These are phyloP conservation scores for Amorpha juglandis DNA, from an alignment of 2,888 invertebrate genomes.

Conservation along the genomic window DNA sequence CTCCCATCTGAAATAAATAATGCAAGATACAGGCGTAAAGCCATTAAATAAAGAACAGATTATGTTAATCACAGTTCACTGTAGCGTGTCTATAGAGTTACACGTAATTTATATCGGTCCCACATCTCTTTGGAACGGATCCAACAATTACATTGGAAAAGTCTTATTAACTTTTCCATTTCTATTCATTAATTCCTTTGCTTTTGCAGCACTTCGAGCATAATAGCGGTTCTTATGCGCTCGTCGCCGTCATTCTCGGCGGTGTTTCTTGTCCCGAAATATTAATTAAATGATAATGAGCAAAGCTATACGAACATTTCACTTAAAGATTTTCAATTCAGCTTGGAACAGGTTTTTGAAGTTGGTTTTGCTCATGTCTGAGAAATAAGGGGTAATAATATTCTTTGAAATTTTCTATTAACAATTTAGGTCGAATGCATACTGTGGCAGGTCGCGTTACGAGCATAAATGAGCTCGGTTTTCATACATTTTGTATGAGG, in stretches of 20 bases:
- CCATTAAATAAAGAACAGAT: slow-evolving; percentile 11
- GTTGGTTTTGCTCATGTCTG: too few relatives aligned
- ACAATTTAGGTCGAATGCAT: background rate
- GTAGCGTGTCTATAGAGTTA: background rate
- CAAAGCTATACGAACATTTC: slow-evolving; percentile 1
- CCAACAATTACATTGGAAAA: background rate
- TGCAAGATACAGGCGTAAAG: background rate
- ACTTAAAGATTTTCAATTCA: slow-evolving; percentile 5
- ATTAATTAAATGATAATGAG: slow-evolving; percentile 20
- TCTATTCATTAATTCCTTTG: slow-evolving; percentile 16
- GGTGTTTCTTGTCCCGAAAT: background rate
- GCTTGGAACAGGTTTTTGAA: background rate
- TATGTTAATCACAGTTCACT: slow-evolving; percentile 13
- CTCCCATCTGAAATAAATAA: background rate
- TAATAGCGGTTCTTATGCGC: background rate
- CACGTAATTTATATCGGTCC: too few relatives aligned
- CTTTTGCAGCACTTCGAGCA: background rate
- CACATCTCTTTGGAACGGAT: background rate
- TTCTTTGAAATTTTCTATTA: background rate
- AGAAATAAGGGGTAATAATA: background rate
- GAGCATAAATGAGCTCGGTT: background rate
- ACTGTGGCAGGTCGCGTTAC: background rate
- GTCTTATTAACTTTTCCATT: slow-evolving; percentile 4
- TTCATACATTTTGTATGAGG: background rate
- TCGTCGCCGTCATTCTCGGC: background rate